Evolutionary conservation across 2,113 vertebrate species (phyloP).

Genomic region (Pheucticus melanocephalus): DNA sequence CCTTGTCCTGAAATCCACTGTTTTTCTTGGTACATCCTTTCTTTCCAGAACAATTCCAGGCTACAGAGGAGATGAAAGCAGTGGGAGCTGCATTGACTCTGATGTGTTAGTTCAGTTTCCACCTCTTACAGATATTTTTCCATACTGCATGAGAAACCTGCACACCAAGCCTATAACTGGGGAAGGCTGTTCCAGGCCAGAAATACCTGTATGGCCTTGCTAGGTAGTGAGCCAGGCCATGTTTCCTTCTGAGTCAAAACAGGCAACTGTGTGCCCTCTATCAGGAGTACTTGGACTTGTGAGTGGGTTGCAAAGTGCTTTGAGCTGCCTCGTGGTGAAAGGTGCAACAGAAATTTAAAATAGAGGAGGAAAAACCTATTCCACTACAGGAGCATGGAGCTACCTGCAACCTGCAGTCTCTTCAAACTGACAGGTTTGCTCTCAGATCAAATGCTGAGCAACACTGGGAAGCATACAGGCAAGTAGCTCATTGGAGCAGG

Average conservation of each 20-base stretch:
- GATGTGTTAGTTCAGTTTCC: background rate
- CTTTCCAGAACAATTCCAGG: background rate
- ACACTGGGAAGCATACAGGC: background rate
- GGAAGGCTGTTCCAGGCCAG: background rate
- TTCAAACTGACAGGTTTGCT: background rate
- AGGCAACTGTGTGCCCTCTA: accelerated
- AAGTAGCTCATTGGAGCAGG: background rate
- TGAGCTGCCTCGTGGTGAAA: background rate
- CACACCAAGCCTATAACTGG: background rate
- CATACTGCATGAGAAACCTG: background rate
- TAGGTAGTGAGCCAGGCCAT: background rate
- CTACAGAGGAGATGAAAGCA: background rate
- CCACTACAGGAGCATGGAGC: background rate
- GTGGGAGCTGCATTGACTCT: background rate
- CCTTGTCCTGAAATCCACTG: background rate
- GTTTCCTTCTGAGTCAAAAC: background rate
- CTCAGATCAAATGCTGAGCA: background rate
- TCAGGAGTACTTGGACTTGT: background rate
- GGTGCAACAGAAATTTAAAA: background rate
- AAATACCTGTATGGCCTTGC: background rate
- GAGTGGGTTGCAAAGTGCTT: background rate
- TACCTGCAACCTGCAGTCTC: background rate
- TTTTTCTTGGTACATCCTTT: background rate
- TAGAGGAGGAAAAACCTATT: background rate
- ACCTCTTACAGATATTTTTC: background rate